These are phyloP conservation scores for Aelia acuminata DNA, from an alignment of 2,888 invertebrate species.

Conservation along the genomic window DNA sequence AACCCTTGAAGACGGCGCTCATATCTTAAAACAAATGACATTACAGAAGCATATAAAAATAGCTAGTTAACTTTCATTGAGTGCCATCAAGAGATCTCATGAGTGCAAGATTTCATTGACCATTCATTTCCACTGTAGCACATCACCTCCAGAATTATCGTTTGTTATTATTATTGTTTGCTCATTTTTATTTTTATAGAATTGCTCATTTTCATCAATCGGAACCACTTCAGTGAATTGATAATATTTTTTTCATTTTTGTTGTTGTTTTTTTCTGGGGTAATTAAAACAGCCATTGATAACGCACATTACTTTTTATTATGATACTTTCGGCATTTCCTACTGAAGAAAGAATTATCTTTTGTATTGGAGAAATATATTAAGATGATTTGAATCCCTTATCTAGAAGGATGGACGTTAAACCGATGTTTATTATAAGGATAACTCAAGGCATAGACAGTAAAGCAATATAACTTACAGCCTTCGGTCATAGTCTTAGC, in stretches of 20 bases:
- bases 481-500: neutral
- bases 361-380: neutral
- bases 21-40: neutral
- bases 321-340: neutral
- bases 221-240: neutral
- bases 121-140: neutral
- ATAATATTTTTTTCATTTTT: neutral
- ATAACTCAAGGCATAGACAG: neutral
- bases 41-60: slow-evolving; percentile 32
- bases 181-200: slow-evolving; percentile 12
- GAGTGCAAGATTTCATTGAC: neutral
- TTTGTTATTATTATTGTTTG: slow-evolving; percentile 28
- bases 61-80: slow-evolving; percentile 9
- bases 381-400: neutral
- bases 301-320: neutral
- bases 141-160: neutral
- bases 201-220: neutral
- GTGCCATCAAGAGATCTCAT: neutral
- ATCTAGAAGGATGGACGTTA: neutral
- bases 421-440: neutral
- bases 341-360: neutral
- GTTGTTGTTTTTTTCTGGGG: neutral
- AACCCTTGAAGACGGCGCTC: neutral
- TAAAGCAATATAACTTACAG: neutral
- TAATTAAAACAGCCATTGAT: neutral